These are phyloP conservation scores for Australoheros scitulus DNA, from an alignment of 2,113 vertebrate species.

Conservation along the genomic window DNA sequence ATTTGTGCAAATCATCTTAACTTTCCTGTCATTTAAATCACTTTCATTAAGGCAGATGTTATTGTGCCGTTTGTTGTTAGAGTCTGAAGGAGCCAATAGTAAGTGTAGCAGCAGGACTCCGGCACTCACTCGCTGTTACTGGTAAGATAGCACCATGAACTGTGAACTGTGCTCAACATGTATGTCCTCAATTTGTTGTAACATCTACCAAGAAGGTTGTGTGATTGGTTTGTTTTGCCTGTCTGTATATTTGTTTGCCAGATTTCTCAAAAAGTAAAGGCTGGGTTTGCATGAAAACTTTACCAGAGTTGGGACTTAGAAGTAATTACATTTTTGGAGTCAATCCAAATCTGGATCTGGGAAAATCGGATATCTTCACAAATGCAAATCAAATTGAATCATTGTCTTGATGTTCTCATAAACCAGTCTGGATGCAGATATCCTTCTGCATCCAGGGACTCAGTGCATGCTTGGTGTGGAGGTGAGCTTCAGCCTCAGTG, in stretches of 20 bases:
- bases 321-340: background rate
- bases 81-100: conserved; percentile 80
- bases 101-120: conserved; percentile 88
- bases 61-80: conserved; percentile 69
- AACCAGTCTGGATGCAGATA: background rate
- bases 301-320: background rate
- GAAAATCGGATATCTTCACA: background rate
- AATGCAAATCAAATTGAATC: background rate
- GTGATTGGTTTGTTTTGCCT: background rate
- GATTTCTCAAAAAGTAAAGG: too few species aligned
- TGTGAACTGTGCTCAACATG: background rate
- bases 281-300: background rate
- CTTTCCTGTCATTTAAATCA: background rate
- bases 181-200: background rate
- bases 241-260: background rate
- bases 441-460: background rate
- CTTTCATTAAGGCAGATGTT: background rate
- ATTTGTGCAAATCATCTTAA: background rate
- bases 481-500: background rate
- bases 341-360: background rate
- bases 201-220: background rate
- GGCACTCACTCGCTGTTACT: conserved; percentile 88
- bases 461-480: background rate
- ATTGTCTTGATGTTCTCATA: background rate
- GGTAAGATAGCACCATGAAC: conserved; percentile 68